Conservation (phyloP, 1,140 invertebrate species). For the Frieseomelitta varia region DNA sequence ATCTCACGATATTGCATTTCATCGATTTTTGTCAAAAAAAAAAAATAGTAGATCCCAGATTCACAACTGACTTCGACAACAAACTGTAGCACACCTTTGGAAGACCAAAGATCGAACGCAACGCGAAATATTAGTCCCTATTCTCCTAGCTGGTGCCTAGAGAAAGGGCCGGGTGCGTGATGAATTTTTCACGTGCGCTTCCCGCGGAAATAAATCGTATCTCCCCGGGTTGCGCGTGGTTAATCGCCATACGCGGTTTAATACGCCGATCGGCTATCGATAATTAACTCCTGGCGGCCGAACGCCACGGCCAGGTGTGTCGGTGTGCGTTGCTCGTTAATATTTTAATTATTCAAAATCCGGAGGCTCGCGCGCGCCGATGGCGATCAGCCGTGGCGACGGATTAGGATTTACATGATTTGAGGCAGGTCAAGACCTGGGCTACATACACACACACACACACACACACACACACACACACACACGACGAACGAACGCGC, state of each 20-base stretch:
- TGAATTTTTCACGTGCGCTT: conserved; percentile 53
- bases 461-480: conserved; percentile 24
- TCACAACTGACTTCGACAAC: too few relatives aligned
- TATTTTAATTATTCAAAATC: conserved; percentile 66
- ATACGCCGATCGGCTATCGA: conserved; percentile 63
- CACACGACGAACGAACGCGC: conserved; percentile 26
- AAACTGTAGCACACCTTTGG: too few relatives aligned
- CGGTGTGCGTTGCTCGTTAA: conserved; percentile 61
- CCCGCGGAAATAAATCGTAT: conserved; percentile 53
- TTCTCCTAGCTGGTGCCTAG: too few relatives aligned
- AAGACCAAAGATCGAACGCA: too few relatives aligned
- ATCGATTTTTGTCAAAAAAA: too few relatives aligned
- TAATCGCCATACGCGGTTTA: conserved; percentile 62
- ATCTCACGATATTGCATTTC: too few relatives aligned
- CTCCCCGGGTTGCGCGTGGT: conserved; percentile 39
- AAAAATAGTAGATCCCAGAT: too few relatives aligned
- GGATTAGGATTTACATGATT: conserved; percentile 73
- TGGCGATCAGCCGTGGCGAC: conserved; percentile 3
- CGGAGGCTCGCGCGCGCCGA: not conserved
- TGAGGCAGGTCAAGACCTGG: conserved; percentile 75
- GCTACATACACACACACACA: conserved; percentile 26
- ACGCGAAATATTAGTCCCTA: too few relatives aligned
- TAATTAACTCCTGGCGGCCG: conserved; percentile 56
- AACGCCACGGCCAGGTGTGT: conserved; percentile 30
- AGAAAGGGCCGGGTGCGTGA: not conserved